These are phyloP conservation scores for Alethe castanea DNA, from an alignment of 2,113 vertebrate species.

Conservation along the genomic window DNA sequence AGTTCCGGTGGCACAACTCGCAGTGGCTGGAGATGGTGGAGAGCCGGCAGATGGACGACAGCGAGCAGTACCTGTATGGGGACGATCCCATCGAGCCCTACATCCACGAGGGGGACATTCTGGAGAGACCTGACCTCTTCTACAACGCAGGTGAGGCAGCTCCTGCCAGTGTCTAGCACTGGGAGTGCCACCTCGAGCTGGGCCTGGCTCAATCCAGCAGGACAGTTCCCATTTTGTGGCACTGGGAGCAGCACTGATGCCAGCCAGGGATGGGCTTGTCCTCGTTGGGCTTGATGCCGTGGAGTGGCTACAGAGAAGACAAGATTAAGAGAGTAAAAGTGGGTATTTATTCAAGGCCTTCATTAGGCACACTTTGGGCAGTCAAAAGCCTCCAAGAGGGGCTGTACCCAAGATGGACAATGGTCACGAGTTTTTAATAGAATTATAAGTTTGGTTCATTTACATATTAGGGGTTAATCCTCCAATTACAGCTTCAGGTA, in stretches of 20 bases:
- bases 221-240: neutral
- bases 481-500: neutral
- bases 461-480: neutral
- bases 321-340: neutral
- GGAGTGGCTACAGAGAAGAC: neutral
- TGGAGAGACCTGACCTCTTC: constrained; percentile 87
- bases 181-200: neutral
- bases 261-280: neutral
- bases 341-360: neutral
- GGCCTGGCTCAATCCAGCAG: neutral
- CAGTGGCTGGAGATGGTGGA: constrained; percentile 96
- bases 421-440: too few relatives aligned
- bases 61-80: constrained; percentile 80
- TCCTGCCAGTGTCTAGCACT: neutral
- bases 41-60: constrained; percentile 86
- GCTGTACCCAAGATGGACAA: neutral
- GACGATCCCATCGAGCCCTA: constrained; percentile 83
- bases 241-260: neutral
- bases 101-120: constrained; percentile 82
- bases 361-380: neutral
- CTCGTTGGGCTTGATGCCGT: neutral
- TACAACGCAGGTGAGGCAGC: constrained; percentile 81
- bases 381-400: neutral
- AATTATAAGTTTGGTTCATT: neutral
- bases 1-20: constrained; percentile 93